Evolutionary conservation across 1,140 invertebrate species (phyloP).

Genomic region (Sogatella furcifera): DNA sequence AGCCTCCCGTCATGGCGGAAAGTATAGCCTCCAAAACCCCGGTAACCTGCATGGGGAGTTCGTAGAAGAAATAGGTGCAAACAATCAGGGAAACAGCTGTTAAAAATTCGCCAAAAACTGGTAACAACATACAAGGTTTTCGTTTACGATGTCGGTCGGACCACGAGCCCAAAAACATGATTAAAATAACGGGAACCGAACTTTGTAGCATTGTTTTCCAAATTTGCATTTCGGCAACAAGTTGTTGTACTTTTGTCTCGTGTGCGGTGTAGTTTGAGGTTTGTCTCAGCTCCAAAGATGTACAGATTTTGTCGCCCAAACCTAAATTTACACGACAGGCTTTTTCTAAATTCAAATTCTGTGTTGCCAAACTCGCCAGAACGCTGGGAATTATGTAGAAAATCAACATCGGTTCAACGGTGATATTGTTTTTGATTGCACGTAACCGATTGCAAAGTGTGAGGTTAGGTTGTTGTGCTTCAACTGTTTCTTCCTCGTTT

Average conservation of each 20-base stretch:
- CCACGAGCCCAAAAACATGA: constrained; percentile 57
- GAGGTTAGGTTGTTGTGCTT: not conserved
- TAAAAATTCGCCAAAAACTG: constrained; percentile 68
- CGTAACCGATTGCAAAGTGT: constrained; percentile 25
- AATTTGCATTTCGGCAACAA: constrained; percentile 63
- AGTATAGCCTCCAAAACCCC: constrained; percentile 65
- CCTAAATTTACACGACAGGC: constrained; percentile 68
- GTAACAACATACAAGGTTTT: constrained; percentile 74
- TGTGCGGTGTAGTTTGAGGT: constrained; percentile 57
- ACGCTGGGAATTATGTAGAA: constrained; percentile 72
- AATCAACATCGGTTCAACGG: constrained; percentile 67
- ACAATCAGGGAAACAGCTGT: constrained; percentile 63
- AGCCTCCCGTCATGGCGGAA: constrained; percentile 68
- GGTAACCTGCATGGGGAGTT: constrained; percentile 57
- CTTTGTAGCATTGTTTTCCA: constrained; percentile 74
- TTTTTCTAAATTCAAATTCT: constrained; percentile 77
- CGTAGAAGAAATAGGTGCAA: constrained; percentile 59
- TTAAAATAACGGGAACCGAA: constrained; percentile 57
- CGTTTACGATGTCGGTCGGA: constrained; percentile 46
- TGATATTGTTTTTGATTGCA: constrained; percentile 44
- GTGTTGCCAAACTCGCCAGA: constrained; percentile 59
- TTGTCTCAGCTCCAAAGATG: constrained; percentile 52
- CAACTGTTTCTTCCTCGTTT: not conserved
- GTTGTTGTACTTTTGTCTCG: constrained; percentile 56
- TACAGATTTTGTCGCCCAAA: constrained; percentile 57